Evolutionary conservation across 2,113 vertebrate genomes (phyloP).

Genomic region (Ageneiosus marmoratus): DNA sequence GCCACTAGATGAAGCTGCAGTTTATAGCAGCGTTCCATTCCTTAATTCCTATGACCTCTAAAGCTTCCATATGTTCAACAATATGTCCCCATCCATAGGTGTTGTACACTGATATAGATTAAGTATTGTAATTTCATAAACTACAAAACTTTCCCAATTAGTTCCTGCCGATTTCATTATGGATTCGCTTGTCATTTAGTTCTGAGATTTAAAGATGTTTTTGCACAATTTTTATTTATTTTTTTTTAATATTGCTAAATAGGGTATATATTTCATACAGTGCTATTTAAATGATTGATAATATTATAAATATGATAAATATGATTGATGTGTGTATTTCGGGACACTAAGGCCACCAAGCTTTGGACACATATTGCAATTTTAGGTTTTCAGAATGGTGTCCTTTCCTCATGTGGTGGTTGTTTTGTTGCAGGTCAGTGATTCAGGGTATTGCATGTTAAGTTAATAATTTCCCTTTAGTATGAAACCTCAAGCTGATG

Average conservation of each 20-base stretch:
- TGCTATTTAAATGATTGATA: no score
- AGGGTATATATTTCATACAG: no score
- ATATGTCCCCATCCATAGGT: no score
- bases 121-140: not conserved
- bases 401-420: not conserved
- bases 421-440: not conserved
- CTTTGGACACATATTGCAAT: no score
- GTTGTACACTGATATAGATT: not conserved
- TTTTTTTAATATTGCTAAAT: no score
- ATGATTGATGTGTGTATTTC: no score
- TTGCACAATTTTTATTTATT: no score
- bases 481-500: not conserved
- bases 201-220: not conserved
- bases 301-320: no score
- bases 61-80: not conserved
- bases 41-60: no score
- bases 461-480: not conserved
- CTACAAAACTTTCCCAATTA: not conserved
- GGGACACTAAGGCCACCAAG: no score
- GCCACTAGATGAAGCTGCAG: not conserved
- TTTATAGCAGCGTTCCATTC: not conserved
- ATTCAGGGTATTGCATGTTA: no score
- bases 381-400: not conserved
- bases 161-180: not conserved
- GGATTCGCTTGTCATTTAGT: not conserved